These are phyloP conservation scores for Acanthopleura granulata DNA, from an alignment of 2,888 invertebrate species.

Conservation along the genomic window DNA sequence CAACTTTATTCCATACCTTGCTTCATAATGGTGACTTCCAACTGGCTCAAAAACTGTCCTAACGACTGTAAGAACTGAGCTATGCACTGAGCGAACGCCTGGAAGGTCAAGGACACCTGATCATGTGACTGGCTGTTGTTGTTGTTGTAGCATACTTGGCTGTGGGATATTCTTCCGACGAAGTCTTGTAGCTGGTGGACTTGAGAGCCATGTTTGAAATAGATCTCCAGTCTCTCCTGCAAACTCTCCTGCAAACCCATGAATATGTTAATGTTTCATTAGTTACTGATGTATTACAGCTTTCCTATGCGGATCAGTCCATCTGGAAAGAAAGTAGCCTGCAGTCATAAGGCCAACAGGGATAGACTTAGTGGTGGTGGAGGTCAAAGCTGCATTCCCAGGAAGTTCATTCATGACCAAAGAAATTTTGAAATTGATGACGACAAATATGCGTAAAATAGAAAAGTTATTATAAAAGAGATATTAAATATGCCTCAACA, in stretches of 20 bases:
- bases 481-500: no score
- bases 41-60: slow-evolving; percentile 36
- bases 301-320: no score
- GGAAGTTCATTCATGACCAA: no score
- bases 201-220: slow-evolving; percentile 48
- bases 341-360: no score
- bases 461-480: no score
- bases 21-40: slow-evolving; percentile 51
- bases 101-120: slow-evolving; percentile 51
- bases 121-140: not conserved
- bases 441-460: no score
- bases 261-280: no score
- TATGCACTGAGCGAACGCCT: slow-evolving; percentile 57
- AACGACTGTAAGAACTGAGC: slow-evolving; percentile 50
- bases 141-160: not conserved
- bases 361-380: no score
- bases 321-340: no score
- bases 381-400: no score
- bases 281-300: no score
- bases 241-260: slow-evolving; percentile 28
- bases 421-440: no score
- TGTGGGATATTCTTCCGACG: slow-evolving; percentile 30
- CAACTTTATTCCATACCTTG: slow-evolving; percentile 46
- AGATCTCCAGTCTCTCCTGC: slow-evolving; percentile 38
- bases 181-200: slow-evolving; percentile 49